Evolutionary conservation across 2,888 invertebrate genomes (phyloP).

Genomic region (Eristalinus aeneus): DNA sequence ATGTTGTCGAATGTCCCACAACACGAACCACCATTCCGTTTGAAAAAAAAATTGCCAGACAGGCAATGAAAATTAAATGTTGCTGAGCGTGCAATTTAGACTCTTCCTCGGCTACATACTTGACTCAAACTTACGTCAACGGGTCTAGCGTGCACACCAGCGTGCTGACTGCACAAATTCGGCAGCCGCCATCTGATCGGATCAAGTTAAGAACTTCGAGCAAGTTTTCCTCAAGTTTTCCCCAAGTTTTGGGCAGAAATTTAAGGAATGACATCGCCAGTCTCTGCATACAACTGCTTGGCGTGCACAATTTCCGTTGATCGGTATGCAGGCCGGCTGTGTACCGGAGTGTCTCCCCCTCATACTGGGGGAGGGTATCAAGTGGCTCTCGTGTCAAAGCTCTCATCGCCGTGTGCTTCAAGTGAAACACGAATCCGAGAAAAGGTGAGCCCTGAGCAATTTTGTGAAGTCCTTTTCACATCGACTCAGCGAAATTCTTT

Average conservation of each 20-base stretch:
- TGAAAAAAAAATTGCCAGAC: background rate
- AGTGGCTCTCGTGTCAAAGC: background rate
- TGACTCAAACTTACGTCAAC: background rate
- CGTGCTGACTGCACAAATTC: background rate
- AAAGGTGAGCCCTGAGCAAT: background rate
- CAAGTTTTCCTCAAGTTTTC: background rate
- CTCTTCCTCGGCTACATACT: background rate
- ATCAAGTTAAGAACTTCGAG: background rate
- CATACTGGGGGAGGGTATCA: background rate
- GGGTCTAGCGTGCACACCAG: background rate
- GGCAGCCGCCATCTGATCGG: background rate
- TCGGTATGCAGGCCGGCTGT: background rate
- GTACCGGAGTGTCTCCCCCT: background rate
- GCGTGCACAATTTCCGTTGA: constrained; percentile 18
- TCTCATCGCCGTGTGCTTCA: background rate
- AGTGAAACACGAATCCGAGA: background rate
- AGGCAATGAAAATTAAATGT: background rate
- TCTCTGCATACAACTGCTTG: constrained; percentile 20
- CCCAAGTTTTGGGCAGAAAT: background rate
- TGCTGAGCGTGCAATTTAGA: background rate
- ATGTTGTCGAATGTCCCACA: background rate
- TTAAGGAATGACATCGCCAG: background rate
- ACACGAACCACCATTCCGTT: background rate
- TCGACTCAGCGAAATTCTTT: background rate
- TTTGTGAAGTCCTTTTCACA: background rate